Evolutionary conservation across 2,797 vertebrate genomes (phyloP).

Genomic region (Rhabdomys pumilio): DNA sequence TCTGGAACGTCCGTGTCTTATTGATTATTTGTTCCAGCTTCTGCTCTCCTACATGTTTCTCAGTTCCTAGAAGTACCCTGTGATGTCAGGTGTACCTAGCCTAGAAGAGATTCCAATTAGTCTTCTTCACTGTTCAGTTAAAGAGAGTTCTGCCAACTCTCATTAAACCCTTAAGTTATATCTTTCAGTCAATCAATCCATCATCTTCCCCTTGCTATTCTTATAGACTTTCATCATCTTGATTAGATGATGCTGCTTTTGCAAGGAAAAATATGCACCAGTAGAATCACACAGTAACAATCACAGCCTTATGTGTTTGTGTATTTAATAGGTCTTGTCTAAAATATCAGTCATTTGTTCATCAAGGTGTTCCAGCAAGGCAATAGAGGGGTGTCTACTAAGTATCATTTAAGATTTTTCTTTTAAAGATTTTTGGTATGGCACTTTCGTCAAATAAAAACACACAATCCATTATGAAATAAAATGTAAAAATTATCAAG

Average conservation of each 20-base stretch:
- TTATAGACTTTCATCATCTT: slow-evolving; percentile 64
- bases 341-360: neutral
- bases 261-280: slow-evolving; percentile 17
- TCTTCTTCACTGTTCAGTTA: slow-evolving; percentile 52
- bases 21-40: slow-evolving; percentile 20
- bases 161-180: slow-evolving; percentile 65
- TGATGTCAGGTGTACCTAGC: slow-evolving; percentile 3
- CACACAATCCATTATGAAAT: neutral
- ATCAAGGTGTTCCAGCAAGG: neutral
- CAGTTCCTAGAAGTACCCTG: slow-evolving; percentile 61
- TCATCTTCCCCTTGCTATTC: slow-evolving; percentile 18
- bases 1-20: neutral
- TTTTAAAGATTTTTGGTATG: neutral
- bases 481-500: slow-evolving; percentile 22
- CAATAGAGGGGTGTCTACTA: neutral
- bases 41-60: neutral
- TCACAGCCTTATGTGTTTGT: neutral
- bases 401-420: neutral
- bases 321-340: neutral
- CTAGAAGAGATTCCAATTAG: slow-evolving; percentile 38
- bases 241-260: slow-evolving; percentile 61
- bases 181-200: slow-evolving; percentile 62
- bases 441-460: neutral
- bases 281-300: slow-evolving; percentile 14
- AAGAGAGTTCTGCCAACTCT: slow-evolving; percentile 36